These are phyloP conservation scores for Anneissia japonica DNA, from an alignment of 35 echinoderm and acorn worm genomes.

Conservation along the genomic window DNA sequence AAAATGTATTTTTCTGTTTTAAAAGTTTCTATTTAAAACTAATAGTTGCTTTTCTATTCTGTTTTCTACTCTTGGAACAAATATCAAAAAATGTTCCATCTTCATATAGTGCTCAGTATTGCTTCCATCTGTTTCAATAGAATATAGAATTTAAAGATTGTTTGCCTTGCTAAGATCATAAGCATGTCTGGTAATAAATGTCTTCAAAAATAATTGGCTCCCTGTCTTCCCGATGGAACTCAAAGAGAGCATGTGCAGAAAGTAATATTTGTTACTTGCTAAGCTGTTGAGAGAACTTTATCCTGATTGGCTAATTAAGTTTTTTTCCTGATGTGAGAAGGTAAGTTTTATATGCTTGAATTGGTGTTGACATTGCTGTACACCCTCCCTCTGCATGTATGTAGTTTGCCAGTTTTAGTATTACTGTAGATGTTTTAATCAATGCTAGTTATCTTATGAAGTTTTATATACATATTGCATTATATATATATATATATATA, in stretches of 20 bases:
- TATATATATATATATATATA: too few species aligned
- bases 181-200: background rate
- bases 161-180: background rate
- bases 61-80: background rate
- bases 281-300: background rate
- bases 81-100: background rate
- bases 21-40: too few species aligned
- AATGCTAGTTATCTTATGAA: background rate
- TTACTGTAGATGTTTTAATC: background rate
- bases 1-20: too few species aligned
- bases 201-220: background rate
- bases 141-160: background rate
- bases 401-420: background rate
- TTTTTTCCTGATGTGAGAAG: background rate
- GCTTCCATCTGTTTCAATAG: background rate
- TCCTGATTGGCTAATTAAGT: background rate
- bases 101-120: background rate
- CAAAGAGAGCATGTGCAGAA: background rate
- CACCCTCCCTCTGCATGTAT: background rate
- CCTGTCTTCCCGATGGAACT: background rate
- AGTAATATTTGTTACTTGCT: background rate
- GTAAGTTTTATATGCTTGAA: background rate
- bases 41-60: too few species aligned
- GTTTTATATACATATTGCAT: too few species aligned
- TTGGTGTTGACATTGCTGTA: background rate